Percentiles rank a stretch among this genome's conserved stretches.
phyloP scores from a whole-genome alignment of 2,797 vertebrate species.

The Euthynnus affinis region DNA sequence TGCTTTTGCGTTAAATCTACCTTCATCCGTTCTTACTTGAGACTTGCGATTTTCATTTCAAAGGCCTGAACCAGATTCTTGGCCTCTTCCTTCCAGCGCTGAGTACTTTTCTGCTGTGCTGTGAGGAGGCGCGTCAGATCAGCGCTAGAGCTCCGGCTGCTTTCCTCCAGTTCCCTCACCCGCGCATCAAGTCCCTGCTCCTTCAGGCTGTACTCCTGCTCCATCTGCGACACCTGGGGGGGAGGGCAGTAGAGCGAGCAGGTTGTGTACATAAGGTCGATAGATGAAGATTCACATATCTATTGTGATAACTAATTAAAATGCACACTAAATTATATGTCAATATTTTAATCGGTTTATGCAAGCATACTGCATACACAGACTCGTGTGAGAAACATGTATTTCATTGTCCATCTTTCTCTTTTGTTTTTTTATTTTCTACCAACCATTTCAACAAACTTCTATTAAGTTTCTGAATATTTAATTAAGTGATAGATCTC shows the following conservation, averaged over 20 bases:
- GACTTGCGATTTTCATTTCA: conserved; percentile 86
- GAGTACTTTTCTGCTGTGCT: conserved; percentile 91
- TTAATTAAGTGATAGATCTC: conserved; percentile 3
- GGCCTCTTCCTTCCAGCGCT: conserved; percentile 92
- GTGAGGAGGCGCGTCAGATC: conserved; percentile 90
- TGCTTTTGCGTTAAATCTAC: not conserved
- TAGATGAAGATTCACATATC: not conserved
- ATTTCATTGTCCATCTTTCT: not conserved
- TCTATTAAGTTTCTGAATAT: not conserved
- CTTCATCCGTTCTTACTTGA: conserved; percentile 87
- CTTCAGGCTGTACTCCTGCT: conserved; percentile 91
- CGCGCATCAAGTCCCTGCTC: conserved; percentile 88
- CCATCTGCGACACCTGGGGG: conserved; percentile 91
- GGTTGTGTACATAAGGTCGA: not conserved
- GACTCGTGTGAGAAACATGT: not conserved
- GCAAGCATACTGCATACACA: too few relatives aligned
- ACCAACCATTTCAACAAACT: not conserved
- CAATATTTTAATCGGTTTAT: not conserved
- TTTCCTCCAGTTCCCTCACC: conserved; percentile 92
- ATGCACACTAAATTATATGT: not conserved
- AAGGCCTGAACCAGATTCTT: conserved; percentile 87
- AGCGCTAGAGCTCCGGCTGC: conserved; percentile 83
- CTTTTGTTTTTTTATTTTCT: not conserved
- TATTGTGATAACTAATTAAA: not conserved
- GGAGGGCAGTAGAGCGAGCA: not conserved